Evolutionary conservation across 1,140 invertebrate genomes (phyloP).

Genomic region (Nilaparvata lugens): DNA sequence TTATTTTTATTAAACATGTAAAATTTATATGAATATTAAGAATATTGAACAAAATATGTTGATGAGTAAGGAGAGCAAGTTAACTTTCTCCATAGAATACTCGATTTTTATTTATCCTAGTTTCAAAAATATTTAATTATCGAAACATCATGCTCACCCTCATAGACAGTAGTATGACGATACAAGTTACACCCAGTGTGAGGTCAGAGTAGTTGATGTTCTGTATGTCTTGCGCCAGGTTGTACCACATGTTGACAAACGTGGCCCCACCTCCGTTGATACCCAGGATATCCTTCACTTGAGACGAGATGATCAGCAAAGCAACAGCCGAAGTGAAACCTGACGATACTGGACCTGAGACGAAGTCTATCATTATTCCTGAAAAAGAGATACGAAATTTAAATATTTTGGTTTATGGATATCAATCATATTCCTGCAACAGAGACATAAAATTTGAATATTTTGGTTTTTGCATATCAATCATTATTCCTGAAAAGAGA

Average conservation of each 20-base stretch:
- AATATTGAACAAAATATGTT: too few species aligned
- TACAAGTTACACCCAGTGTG: constrained; percentile 58
- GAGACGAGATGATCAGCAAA: constrained; percentile 79
- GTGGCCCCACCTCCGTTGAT: constrained; percentile 63
- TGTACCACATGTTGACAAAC: constrained; percentile 62
- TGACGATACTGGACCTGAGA: constrained; percentile 84
- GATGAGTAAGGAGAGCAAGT: too few species aligned
- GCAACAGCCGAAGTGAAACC: constrained; percentile 90
- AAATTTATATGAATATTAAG: too few species aligned
- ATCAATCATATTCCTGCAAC: too few species aligned
- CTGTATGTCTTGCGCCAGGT: constrained; percentile 50
- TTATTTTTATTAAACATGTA: too few species aligned
- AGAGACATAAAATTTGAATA: too few species aligned
- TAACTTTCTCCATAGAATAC: too few species aligned
- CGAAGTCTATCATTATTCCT: constrained; percentile 90
- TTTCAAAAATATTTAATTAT: constrained; percentile 5
- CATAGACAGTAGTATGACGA: constrained; percentile 56
- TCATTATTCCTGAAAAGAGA: neutral
- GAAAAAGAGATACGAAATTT: constrained; percentile 26
- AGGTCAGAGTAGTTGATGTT: constrained; percentile 54
- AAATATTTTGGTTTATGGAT: too few species aligned
- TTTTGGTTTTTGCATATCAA: too few species aligned
- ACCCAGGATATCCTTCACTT: constrained; percentile 75
- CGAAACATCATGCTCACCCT: constrained; percentile 53
- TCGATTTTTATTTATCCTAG: neutral